Conservation (phyloP, 1,140 invertebrate genomes). For the Neotoxoptera formosana region DNA sequence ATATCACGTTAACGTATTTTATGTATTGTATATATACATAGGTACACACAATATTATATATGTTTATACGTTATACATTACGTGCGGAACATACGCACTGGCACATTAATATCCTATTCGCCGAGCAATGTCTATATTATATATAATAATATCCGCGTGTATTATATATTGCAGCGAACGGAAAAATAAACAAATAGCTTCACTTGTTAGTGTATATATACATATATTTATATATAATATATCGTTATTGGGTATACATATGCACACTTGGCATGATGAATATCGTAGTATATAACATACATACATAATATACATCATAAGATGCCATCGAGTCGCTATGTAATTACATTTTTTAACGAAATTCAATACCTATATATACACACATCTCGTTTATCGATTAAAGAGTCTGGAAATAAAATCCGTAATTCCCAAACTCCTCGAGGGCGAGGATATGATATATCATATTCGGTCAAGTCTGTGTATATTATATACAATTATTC, state of each 20-base stretch:
- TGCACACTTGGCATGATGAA: neutral
- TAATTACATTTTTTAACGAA: neutral
- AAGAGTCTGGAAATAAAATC: neutral
- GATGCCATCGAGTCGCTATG: neutral
- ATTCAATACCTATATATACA: too few species aligned
- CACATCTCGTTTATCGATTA: neutral
- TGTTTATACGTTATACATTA: neutral
- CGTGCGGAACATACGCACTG: neutral
- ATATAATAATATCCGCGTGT: neutral
- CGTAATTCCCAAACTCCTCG: neutral
- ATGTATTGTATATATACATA: too few species aligned
- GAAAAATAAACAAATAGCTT: neutral
- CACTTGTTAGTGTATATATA: too few species aligned
- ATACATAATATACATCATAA: neutral
- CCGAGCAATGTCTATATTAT: neutral
- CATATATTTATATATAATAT: too few species aligned
- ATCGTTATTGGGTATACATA: too few species aligned
- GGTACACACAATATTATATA: neutral
- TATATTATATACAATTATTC: too few species aligned
- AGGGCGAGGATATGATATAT: neutral
- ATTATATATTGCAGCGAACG: neutral
- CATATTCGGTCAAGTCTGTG: too few species aligned
- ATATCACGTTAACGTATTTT: slow-evolving; percentile 9
- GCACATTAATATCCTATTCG: neutral
- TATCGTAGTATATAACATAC: neutral